These are phyloP conservation scores for Pollachius pollachius DNA, from an alignment of 2,113 vertebrate species.

Conservation along the genomic window DNA sequence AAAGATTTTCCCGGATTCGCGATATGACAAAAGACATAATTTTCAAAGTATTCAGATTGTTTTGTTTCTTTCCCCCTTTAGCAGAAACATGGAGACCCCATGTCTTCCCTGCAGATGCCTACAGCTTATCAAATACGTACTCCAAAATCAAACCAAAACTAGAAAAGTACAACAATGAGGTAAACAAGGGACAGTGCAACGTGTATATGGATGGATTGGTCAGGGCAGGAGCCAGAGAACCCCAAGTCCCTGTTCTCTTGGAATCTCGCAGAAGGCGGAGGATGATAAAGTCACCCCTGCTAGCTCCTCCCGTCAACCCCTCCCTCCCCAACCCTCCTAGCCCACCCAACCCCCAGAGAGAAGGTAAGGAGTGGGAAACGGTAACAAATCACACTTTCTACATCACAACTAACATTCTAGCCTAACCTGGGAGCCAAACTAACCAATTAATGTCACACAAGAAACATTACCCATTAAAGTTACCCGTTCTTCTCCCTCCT, in stretches of 20 bases:
- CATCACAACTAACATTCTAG: conserved; percentile 14
- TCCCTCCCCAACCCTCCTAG: too few species aligned
- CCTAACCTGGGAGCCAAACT: conserved; percentile 8
- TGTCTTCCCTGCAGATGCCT: conserved; percentile 52
- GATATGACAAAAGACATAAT: conserved; percentile 34
- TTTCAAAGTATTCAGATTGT: not conserved
- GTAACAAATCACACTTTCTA: conserved; percentile 52
- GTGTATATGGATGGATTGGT: conserved; percentile 12
- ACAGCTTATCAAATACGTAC: conserved; percentile 47
- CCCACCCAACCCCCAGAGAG: not conserved
- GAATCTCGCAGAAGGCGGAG: conserved; percentile 46
- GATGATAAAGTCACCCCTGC: not conserved
- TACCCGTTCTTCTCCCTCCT: too few species aligned
- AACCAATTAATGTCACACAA: not conserved
- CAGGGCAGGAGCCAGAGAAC: conserved; percentile 39
- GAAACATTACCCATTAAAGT: too few species aligned
- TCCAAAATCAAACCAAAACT: conserved; percentile 10
- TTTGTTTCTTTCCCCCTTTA: conserved; percentile 20
- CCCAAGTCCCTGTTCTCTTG: conserved; percentile 39
- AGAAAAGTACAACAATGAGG: conserved; percentile 8
- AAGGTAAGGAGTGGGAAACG: conserved; percentile 48
- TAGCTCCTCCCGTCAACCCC: too few species aligned
- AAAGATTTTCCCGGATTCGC: conserved; percentile 23
- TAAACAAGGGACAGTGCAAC: conserved; percentile 43
- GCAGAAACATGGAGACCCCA: conserved; percentile 46